A percentile compares a stretch with the other conserved stretches of the same genome.
These are phyloP conservation scores for Heliocidaris tuberculata DNA, from an alignment of 35 echinoderm and acorn worm genomes.

Conservation along the genomic window DNA sequence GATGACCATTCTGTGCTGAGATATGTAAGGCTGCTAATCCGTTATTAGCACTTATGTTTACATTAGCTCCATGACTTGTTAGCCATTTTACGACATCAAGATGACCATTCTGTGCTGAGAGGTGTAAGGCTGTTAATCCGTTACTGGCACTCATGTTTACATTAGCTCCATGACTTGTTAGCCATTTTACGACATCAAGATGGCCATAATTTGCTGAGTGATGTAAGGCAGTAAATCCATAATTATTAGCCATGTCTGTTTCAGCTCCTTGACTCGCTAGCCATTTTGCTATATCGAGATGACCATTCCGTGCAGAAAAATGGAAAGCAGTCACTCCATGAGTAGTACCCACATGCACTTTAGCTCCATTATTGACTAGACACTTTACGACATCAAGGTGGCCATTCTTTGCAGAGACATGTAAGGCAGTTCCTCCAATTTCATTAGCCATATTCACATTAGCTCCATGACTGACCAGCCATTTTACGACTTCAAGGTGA, in stretches of 20 bases:
- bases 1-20: neutral
- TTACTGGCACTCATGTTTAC: neutral
- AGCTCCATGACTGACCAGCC: too few relatives aligned
- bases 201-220: neutral
- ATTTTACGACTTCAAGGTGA: too few relatives aligned
- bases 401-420: too few relatives aligned
- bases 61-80: neutral
- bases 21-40: neutral
- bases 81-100: neutral
- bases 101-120: neutral
- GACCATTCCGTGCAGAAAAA: too few relatives aligned
- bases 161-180: neutral
- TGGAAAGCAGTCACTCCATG: too few relatives aligned
- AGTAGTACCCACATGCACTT: too few relatives aligned
- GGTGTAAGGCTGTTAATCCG: neutral
- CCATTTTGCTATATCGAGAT: too few relatives aligned
- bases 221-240: neutral
- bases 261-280: neutral
- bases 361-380: too few relatives aligned
- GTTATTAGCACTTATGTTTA: neutral
- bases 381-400: too few relatives aligned
- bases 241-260: neutral
- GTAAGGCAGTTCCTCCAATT: too few relatives aligned
- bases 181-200: neutral
- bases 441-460: too few relatives aligned